phyloP scores from a whole-genome alignment of 2,888 invertebrate genomes.

The Ditula angustiorana region DNA sequence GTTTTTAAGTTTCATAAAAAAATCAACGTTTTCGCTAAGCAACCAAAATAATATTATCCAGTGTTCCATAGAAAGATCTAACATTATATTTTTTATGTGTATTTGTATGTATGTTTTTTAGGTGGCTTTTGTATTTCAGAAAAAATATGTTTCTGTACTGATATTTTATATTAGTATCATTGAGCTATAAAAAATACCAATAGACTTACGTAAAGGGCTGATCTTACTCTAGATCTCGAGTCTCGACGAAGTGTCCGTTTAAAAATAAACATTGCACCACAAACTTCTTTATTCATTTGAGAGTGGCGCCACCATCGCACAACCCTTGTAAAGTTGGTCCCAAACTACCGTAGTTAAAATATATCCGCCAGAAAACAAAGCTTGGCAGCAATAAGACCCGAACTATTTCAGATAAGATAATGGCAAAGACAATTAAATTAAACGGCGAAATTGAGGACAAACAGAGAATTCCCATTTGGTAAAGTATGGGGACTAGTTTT shows the following conservation, averaged over 20 bases:
- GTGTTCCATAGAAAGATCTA: too few relatives aligned
- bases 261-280: slow-evolving; percentile 42
- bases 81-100: too few relatives aligned
- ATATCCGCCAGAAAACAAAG: slow-evolving; percentile 4
- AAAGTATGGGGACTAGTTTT: slow-evolving; percentile 46
- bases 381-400: slow-evolving; percentile 20
- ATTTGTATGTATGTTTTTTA: too few relatives aligned
- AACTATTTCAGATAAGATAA: slow-evolving; percentile 58
- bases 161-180: too few relatives aligned
- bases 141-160: too few relatives aligned
- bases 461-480: slow-evolving; percentile 53
- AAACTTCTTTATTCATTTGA: slow-evolving; percentile 20
- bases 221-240: slow-evolving; percentile 30
- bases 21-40: too few relatives aligned
- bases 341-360: slow-evolving; percentile 12
- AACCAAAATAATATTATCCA: too few relatives aligned
- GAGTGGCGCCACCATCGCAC: slow-evolving; percentile 14
- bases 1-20: too few relatives aligned
- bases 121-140: too few relatives aligned
- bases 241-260: slow-evolving; percentile 31
- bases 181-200: too few relatives aligned
- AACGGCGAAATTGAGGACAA: slow-evolving; percentile 46
- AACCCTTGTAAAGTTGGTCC: not conserved
- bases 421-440: slow-evolving; percentile 62
- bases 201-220: slow-evolving; percentile 36